phyloP scores from a whole-genome alignment of 2,113 vertebrate species.

The Erpornis zantholeuca region DNA sequence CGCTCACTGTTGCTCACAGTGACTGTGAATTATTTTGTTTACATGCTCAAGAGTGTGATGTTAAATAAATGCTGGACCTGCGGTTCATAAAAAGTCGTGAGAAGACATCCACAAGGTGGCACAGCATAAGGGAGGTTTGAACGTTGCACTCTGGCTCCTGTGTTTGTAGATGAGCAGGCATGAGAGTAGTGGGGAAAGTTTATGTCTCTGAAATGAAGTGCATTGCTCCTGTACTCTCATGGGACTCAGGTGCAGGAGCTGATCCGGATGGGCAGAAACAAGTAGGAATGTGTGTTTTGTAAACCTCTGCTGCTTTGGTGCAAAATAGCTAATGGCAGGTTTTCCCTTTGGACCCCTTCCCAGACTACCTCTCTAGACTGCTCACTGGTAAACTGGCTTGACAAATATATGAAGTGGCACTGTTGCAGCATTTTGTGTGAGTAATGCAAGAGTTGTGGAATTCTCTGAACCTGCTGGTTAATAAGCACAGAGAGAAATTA shows the following conservation, averaged over 20 bases:
- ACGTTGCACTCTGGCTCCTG: background rate
- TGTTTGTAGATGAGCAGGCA: background rate
- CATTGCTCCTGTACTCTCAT: fast-evolving
- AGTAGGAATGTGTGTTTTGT: background rate
- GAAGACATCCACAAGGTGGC: conserved; percentile 48
- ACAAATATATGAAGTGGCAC: background rate
- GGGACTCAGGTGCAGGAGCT: background rate
- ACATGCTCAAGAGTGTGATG: background rate
- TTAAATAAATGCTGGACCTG: background rate
- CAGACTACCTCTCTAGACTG: background rate
- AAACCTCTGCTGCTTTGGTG: background rate
- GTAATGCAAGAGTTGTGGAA: background rate
- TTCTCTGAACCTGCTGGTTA: background rate
- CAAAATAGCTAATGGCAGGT: background rate
- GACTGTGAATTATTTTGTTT: conserved; percentile 1
- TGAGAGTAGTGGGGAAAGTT: background rate
- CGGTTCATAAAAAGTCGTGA: background rate
- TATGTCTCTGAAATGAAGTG: background rate
- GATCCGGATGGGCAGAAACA: background rate
- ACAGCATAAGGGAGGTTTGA: background rate
- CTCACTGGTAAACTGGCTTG: background rate
- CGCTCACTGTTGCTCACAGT: background rate
- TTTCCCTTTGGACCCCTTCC: background rate
- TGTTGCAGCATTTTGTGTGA: background rate
- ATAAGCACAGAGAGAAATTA: background rate